These are phyloP conservation scores for Xenentodon cancila DNA, from an alignment of 2,797 vertebrate genomes.

Conservation along the genomic window DNA sequence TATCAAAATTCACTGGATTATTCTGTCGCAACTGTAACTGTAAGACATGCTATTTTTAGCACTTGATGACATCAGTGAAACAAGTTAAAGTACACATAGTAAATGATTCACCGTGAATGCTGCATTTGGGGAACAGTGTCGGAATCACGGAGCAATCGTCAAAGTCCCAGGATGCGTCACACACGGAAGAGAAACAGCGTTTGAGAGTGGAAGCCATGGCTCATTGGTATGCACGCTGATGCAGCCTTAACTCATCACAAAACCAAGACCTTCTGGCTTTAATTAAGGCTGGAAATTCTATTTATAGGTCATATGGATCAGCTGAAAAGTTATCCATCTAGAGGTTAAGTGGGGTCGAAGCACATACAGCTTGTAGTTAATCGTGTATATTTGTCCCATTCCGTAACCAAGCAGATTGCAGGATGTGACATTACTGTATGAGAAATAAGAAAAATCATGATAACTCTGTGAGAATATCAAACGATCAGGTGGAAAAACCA, in stretches of 20 bases:
- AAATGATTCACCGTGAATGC: slow-evolving; percentile 42
- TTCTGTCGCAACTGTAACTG: slow-evolving; percentile 1
- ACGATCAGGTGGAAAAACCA: background rate
- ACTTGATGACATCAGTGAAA: slow-evolving; percentile 18
- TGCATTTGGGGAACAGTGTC: slow-evolving; percentile 16
- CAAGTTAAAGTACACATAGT: slow-evolving; percentile 42
- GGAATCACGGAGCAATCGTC: slow-evolving; percentile 19
- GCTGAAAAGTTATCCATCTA: background rate
- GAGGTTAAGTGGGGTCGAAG: background rate
- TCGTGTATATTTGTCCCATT: background rate
- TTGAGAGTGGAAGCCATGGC: background rate
- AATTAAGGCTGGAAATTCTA: background rate
- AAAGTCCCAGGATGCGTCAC: slow-evolving; percentile 28
- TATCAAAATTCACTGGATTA: background rate
- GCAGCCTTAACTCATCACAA: background rate
- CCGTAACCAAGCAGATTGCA: background rate
- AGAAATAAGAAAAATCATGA: background rate
- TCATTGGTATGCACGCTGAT: background rate
- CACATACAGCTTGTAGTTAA: background rate
- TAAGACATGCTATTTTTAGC: slow-evolving; percentile 42
- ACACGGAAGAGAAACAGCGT: background rate
- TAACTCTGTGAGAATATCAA: background rate
- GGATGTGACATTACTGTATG: background rate
- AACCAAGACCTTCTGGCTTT: background rate
- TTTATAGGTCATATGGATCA: background rate